Evolutionary conservation across 1,140 invertebrate genomes (phyloP), one percentile per base, ranked within the genome.

Genomic region (Formica exsecta): DNA sequence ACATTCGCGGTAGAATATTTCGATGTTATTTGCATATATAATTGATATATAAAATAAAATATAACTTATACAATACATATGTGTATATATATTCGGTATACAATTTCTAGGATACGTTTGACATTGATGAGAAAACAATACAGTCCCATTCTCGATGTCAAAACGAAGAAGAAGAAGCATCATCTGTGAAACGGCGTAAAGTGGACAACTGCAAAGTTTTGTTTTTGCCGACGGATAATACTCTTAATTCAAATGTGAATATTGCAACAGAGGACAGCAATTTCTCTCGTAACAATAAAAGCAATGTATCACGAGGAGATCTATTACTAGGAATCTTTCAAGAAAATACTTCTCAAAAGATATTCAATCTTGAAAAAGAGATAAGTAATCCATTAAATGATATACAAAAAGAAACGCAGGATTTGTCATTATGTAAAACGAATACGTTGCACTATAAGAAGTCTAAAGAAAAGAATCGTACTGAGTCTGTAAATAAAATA

Each of bases 91-190:
- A 29, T 44, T 44, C n/a, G 0, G 7, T 19, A 0, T 25, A 71
- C 44, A 66, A 85, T 85, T 85, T 92, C 13, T 66, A 93, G 92
- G 88, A 92, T 62, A 77, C 86, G 25, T 61, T 90, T 8, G 83
- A 91, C 13, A 29, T 90, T 0, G 86, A 90, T 44, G 38, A 62
- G 1, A 77, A 88, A 71, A 70, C 87, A 8, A 22, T 51, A 8
- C 19, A 68, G 8, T 68, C 81, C 38, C 57, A 29, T 51, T 85
- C 76, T 64, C 25, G 70, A 68, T 32, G 36, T 44, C 61, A 84
- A 3, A 48, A 48, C 13, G 22, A 85, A 16, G 54, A 87, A 22
- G 22, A 89, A 32, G 32, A 32, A 64, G n/a, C 41, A 71, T 57
- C 44, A 0, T 8, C 64, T 66, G n/a, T 66, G 1, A 89, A 92